A percentile compares a stretch with the other conserved stretches of the same genome.
Evolutionary conservation across 1,140 invertebrate genomes (phyloP).

Genomic region (Cherax destructor): DNA sequence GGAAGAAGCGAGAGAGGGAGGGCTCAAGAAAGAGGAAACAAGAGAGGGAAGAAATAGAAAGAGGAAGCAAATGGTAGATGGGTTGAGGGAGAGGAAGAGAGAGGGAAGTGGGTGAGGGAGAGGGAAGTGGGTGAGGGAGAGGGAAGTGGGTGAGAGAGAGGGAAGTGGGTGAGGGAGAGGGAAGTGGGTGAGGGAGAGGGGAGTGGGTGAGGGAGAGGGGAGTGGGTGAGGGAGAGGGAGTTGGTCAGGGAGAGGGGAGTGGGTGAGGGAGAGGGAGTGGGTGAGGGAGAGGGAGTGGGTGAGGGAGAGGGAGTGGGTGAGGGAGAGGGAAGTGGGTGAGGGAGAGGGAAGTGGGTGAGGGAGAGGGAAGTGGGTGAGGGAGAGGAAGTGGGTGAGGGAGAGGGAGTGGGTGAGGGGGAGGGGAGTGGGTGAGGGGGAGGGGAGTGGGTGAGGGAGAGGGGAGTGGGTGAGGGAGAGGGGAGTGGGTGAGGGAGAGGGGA

Average conservation of each 20-base stretch:
- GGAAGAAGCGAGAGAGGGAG: too few relatives aligned
- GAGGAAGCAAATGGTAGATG: too few relatives aligned
- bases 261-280: neutral
- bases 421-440: too few relatives aligned
- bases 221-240: neutral
- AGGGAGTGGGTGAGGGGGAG: too few relatives aligned
- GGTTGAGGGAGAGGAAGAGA: too few relatives aligned
- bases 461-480: too few relatives aligned
- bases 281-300: constrained; percentile 8
- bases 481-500: too few relatives aligned
- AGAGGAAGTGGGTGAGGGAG: too few relatives aligned
- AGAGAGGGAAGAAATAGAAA: neutral
- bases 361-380: neutral
- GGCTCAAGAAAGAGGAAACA: neutral
- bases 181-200: neutral
- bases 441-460: too few relatives aligned
- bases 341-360: neutral
- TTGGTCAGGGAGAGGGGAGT: neutral
- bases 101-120: neutral
- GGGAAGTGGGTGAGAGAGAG: neutral
- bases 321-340: neutral
- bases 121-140: neutral
- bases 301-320: neutral
- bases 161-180: neutral
- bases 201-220: neutral